Percentiles rank a stretch among this genome's conserved stretches.
These are phyloP conservation scores for Cirrhinus molitorella DNA, from an alignment of 2,797 vertebrate genomes.

Conservation along the genomic window DNA sequence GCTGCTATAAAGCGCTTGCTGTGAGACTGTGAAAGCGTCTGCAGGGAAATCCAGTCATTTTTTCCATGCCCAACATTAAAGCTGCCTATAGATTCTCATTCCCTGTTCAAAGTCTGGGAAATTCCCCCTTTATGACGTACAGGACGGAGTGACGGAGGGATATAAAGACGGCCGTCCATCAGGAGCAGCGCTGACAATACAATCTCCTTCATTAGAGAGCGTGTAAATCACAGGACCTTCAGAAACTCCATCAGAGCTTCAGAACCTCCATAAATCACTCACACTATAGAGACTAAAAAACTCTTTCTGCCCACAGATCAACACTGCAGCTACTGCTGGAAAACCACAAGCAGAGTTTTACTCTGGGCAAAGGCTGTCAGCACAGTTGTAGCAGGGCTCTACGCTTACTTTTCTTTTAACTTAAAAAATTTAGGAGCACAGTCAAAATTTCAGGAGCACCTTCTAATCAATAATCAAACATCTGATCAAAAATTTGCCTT, in stretches of 20 bases:
- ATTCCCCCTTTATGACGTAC: background rate
- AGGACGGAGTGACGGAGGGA: background rate
- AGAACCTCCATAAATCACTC: background rate
- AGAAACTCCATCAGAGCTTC: background rate
- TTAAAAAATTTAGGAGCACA: too few species aligned
- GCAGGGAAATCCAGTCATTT: background rate
- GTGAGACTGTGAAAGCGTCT: background rate
- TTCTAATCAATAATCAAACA: too few species aligned
- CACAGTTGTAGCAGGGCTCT: too few species aligned
- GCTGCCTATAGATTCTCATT: background rate
- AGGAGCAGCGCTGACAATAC: background rate
- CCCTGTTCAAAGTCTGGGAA: constrained; percentile 2
- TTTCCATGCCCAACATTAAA: background rate
- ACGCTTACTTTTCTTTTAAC: too few species aligned
- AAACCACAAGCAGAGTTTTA: too few species aligned
- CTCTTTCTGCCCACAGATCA: background rate
- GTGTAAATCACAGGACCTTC: constrained; percentile 1
- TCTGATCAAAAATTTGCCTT: too few species aligned
- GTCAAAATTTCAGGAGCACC: too few species aligned
- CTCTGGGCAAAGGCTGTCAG: too few species aligned
- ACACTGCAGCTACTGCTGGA: too few species aligned
- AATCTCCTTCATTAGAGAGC: background rate
- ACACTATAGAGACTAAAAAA: background rate
- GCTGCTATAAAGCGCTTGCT: background rate
- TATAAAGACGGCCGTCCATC: constrained; percentile 17